Conservation (phyloP, 1,140 invertebrate genomes). For the Laupala kohalensis region DNA sequence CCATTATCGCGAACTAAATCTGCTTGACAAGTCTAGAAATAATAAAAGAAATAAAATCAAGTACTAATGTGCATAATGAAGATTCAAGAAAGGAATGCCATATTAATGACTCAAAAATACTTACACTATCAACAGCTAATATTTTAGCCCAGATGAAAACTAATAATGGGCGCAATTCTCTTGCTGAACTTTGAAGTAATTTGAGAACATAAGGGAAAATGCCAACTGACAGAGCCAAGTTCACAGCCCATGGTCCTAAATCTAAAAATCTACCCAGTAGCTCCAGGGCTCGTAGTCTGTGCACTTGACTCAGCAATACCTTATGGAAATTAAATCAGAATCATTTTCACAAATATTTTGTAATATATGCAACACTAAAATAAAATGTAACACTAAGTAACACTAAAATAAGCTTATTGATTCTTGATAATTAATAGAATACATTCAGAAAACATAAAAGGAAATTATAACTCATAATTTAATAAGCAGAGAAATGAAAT, state of each 20-base stretch:
- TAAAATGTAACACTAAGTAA: background rate
- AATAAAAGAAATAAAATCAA: too few relatives aligned
- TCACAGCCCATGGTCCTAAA: constrained; percentile 93
- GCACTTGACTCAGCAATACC: constrained; percentile 92
- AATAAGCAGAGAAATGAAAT: too few relatives aligned
- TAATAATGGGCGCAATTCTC: constrained; percentile 79
- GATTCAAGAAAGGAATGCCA: background rate
- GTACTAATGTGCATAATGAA: too few relatives aligned
- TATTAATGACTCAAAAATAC: constrained; percentile 25
- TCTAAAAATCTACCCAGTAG: constrained; percentile 91
- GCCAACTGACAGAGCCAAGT: constrained; percentile 88
- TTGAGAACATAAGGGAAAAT: constrained; percentile 99
- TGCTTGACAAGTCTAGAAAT: constrained; percentile 78
- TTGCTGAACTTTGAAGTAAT: constrained; percentile 81
- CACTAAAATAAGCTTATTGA: background rate
- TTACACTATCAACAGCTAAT: constrained; percentile 86
- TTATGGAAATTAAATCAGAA: constrained; percentile 21
- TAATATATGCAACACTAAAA: constrained; percentile 3
- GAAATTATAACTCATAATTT: too few relatives aligned
- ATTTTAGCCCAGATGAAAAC: constrained; percentile 99
- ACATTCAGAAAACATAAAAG: too few relatives aligned
- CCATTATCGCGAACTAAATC: constrained; percentile 91
- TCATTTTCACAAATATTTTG: background rate
- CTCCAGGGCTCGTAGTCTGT: constrained; percentile 86
- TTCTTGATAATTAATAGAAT: background rate